A percentile compares a stretch with the other conserved stretches of the same genome.
These are phyloP conservation scores for Drosophila oshimai DNA, from an alignment of 1,140 invertebrate genomes.

Conservation along the genomic window DNA sequence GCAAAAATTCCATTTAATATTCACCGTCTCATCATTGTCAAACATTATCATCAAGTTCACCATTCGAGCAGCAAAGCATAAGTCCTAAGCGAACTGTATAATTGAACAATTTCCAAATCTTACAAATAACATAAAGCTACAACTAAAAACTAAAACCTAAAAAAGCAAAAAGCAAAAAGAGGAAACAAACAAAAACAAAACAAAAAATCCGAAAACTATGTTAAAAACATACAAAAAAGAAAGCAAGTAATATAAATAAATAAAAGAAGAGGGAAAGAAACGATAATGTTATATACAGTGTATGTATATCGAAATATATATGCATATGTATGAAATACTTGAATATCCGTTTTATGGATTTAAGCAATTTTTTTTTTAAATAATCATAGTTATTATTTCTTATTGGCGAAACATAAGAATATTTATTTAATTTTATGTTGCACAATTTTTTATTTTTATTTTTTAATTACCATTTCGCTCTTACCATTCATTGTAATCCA, in stretches of 20 bases:
- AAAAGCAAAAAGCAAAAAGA: not conserved
- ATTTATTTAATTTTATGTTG: slow-evolving; percentile 11
- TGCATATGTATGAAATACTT: slow-evolving; percentile 51
- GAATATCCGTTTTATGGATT: slow-evolving; percentile 78
- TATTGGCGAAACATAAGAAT: slow-evolving; percentile 34
- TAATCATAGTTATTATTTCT: not conserved
- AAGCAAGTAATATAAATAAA: not conserved
- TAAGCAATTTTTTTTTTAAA: not conserved
- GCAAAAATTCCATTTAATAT: slow-evolving; percentile 6
- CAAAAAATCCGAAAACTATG: slow-evolving; percentile 39
- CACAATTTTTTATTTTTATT: not conserved
- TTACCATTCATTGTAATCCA: slow-evolving; percentile 3
- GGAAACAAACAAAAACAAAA: not conserved
- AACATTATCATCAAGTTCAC: slow-evolving; percentile 20
- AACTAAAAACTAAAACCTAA: slow-evolving; percentile 7
- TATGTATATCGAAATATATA: slow-evolving; percentile 49
- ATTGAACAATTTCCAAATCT: slow-evolving; percentile 61
- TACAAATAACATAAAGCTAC: slow-evolving; percentile 20
- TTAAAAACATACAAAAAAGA: slow-evolving; percentile 69
- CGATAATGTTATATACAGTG: slow-evolving; percentile 45
- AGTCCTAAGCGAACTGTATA: slow-evolving; percentile 37
- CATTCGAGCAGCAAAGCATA: slow-evolving; percentile 31
- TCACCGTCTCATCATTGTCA: not conserved
- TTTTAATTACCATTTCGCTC: not conserved
- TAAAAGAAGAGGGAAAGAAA: slow-evolving; percentile 7